phyloP scores from a whole-genome alignment of 35 echinoderm and acorn worm species.

The Apostichopus parvimensis region DNA sequence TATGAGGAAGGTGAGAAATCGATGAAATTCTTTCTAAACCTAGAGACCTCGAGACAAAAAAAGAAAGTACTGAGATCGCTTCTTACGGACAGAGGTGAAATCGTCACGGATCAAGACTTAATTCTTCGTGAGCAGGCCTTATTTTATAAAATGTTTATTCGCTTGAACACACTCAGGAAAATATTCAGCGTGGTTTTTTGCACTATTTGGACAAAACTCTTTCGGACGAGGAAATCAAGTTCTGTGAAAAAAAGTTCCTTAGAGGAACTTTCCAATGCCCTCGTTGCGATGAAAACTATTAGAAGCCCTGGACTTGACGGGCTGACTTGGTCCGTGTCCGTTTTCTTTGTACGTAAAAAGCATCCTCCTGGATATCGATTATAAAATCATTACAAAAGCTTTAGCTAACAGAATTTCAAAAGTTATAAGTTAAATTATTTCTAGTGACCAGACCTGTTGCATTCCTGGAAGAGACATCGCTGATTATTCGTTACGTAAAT shows the following conservation, averaged over 20 bases:
- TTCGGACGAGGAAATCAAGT: background rate
- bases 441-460: conserved; percentile 20
- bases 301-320: conserved; percentile 24
- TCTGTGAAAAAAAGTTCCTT: background rate
- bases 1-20: background rate
- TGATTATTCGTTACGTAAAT: conserved; percentile 19
- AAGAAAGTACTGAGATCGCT: background rate
- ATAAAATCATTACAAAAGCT: conserved; percentile 25
- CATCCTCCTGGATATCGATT: background rate
- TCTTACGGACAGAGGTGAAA: background rate
- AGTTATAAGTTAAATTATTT: background rate
- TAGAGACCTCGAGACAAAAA: conserved; percentile 7
- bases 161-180: background rate
- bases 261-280: background rate
- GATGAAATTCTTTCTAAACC: background rate
- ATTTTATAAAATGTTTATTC: background rate
- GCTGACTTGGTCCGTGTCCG: background rate
- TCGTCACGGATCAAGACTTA: background rate
- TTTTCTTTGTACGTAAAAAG: too few relatives aligned
- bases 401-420: conserved; percentile 12
- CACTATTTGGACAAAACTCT: conserved; percentile 3
- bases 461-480: conserved; percentile 48
- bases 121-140: background rate
- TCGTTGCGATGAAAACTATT: background rate
- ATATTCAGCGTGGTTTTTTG: background rate